phyloP scores from a whole-genome alignment of 2,113 vertebrate genomes.

The Scomber japonicus region DNA sequence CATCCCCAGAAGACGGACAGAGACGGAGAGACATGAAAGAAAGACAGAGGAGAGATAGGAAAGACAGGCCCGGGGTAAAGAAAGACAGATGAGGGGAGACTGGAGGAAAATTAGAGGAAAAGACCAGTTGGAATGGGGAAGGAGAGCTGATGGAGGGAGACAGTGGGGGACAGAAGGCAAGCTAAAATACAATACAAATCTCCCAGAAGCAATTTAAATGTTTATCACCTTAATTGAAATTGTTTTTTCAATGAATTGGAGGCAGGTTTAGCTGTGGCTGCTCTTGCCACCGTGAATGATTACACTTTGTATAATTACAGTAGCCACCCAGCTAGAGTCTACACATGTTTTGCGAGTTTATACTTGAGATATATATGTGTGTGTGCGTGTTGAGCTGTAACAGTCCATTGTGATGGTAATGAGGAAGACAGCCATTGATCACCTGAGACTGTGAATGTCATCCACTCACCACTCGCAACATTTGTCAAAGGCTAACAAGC shows the following conservation, averaged over 20 bases:
- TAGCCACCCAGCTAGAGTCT: neutral
- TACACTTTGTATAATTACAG: constrained; percentile 61
- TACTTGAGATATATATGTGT: constrained; percentile 6
- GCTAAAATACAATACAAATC: constrained; percentile 53
- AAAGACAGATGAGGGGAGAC: neutral
- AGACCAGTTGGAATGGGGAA: neutral
- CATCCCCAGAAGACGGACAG: constrained; percentile 34
- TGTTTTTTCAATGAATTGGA: constrained; percentile 69
- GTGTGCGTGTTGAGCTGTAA: constrained; percentile 13
- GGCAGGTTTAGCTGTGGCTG: constrained; percentile 43
- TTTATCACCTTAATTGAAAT: constrained; percentile 77
- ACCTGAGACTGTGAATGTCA: constrained; percentile 59
- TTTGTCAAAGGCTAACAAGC: constrained; percentile 59
- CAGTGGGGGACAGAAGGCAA: neutral
- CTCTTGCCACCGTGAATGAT: constrained; percentile 56
- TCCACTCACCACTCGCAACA: constrained; percentile 31
- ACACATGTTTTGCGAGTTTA: constrained; percentile 12
- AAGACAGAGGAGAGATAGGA: neutral
- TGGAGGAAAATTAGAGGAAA: constrained; percentile 14
- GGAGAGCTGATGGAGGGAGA: constrained; percentile 8
- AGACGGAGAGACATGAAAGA: constrained; percentile 21
- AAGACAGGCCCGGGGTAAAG: neutral
- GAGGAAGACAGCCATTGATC: constrained; percentile 56
- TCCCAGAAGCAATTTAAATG: constrained; percentile 66
- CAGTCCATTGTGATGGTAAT: constrained; percentile 49